Conservation (phyloP, 2,113 vertebrate species). For the Enhydra lutris region DNA sequence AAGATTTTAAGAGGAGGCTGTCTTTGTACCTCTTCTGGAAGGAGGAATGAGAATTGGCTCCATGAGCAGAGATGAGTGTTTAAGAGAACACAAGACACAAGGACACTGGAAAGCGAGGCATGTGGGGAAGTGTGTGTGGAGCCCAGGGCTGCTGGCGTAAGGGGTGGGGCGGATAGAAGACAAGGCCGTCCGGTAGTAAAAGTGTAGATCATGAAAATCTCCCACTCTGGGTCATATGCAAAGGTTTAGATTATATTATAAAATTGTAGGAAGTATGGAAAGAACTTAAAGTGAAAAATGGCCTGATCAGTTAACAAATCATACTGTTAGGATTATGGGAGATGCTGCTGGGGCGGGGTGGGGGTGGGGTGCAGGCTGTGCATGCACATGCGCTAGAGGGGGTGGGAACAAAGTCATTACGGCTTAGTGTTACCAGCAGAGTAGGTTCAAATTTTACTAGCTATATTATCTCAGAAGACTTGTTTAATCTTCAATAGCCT, state of each 20-base stretch:
- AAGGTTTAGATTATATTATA: background rate
- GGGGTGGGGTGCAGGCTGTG: rapidly evolving
- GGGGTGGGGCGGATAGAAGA: background rate
- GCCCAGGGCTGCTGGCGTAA: background rate
- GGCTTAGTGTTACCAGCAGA: background rate
- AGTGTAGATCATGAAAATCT: background rate
- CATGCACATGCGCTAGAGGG: background rate
- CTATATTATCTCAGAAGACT: background rate
- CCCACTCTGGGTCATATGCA: background rate
- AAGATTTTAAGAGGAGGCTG: slow-evolving; percentile 5
- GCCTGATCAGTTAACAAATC: background rate
- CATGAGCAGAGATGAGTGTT: background rate
- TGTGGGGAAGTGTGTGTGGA: too few species aligned
- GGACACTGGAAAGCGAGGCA: background rate
- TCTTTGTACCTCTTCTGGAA: background rate
- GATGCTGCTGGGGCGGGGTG: background rate
- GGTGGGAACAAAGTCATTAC: background rate
- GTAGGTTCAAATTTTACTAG: background rate
- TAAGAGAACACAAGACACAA: background rate
- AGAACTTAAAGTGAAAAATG: background rate
- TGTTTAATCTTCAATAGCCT: background rate
- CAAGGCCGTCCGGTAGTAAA: background rate
- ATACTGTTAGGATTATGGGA: background rate
- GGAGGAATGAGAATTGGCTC: background rate
- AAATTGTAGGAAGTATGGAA: background rate